Evolutionary conservation across 2,888 invertebrate species (phyloP).

Genomic region (Chrysodeixis includens): DNA sequence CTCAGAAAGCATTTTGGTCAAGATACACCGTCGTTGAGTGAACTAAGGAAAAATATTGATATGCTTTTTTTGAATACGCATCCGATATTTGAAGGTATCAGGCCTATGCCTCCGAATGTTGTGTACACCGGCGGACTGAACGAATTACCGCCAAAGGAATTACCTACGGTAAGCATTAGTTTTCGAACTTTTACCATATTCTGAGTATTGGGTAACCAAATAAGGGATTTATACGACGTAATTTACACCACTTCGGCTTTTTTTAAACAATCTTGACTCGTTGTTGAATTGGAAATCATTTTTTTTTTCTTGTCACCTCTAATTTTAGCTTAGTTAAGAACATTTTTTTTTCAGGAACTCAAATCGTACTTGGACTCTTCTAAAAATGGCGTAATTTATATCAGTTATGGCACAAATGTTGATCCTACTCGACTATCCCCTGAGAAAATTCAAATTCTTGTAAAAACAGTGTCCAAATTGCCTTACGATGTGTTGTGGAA

Average conservation of each 20-base stretch:
- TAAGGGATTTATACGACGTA: background rate
- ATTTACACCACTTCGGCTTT: no score
- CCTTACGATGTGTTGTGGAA: constrained; percentile 77
- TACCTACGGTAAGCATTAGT: constrained; percentile 70
- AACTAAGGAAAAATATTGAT: constrained; percentile 63
- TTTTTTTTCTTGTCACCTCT: no score
- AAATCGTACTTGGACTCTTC: constrained; percentile 74
- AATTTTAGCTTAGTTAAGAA: no score
- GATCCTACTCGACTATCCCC: constrained; percentile 67
- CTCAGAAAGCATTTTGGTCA: constrained; percentile 31
- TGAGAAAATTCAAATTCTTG: constrained; percentile 64
- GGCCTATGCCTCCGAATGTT: constrained; percentile 75
- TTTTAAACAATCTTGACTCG: no score
- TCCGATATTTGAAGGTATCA: constrained; percentile 68
- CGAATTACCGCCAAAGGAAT: constrained; percentile 62
- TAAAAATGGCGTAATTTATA: constrained; percentile 77
- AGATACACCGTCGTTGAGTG: constrained; percentile 47
- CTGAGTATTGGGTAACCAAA: background rate
- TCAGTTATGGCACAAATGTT: constrained; percentile 81
- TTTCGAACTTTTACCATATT: background rate
- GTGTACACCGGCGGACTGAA: constrained; percentile 78
- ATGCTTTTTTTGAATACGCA: constrained; percentile 78
- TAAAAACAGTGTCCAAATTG: constrained; percentile 69
- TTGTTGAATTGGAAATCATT: no score
- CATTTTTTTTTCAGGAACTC: constrained; percentile 68